These are phyloP conservation scores for Nowickia ferox DNA, from an alignment of 2,888 invertebrate species.

Conservation along the genomic window DNA sequence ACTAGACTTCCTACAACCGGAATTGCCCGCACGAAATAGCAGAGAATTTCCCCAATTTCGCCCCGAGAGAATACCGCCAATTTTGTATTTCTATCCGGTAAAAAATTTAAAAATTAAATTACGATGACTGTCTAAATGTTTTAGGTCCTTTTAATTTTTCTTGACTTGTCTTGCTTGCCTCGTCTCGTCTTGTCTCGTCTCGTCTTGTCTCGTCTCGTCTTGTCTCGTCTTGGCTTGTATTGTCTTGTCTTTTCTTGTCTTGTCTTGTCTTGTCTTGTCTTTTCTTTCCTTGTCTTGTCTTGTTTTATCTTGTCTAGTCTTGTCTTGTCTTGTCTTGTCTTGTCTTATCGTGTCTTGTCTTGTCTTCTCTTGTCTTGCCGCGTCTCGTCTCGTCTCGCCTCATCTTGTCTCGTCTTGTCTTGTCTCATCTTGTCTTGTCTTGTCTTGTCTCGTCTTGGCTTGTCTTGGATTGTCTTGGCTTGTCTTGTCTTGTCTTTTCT, in stretches of 20 bases:
- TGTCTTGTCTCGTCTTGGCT: neutral
- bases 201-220: neutral
- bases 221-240: neutral
- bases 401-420: neutral
- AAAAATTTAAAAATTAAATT: too few species aligned
- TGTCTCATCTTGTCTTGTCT: neutral
- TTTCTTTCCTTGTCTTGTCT: neutral
- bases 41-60: too few species aligned
- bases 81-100: too few species aligned
- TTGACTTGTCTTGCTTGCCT: neutral
- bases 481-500: too few species aligned
- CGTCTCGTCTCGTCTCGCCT: neutral
- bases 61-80: too few species aligned
- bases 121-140: too few species aligned
- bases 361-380: neutral
- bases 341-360: neutral
- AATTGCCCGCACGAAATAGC: too few species aligned
- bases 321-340: neutral
- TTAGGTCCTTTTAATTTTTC: too few species aligned
- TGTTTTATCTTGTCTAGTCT: neutral
- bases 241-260: neutral
- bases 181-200: neutral
- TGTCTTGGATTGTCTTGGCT: neutral
- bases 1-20: too few species aligned
- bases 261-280: neutral